Evolutionary conservation across 2,797 vertebrate genomes (phyloP).

Genomic region (Balearica regulorum): DNA sequence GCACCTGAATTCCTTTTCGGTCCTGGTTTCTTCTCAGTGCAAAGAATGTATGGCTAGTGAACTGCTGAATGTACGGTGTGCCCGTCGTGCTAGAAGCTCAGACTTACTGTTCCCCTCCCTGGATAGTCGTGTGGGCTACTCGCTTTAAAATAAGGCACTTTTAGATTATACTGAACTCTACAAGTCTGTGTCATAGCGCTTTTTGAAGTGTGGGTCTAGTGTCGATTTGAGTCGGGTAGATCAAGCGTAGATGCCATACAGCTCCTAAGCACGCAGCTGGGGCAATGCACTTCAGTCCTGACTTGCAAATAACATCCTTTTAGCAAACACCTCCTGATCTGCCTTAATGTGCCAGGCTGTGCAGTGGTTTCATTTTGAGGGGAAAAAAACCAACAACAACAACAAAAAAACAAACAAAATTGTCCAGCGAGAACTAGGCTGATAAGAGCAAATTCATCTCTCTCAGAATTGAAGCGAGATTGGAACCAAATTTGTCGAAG

Average conservation of each 20-base stretch:
- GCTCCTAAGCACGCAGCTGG: neutral
- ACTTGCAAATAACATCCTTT: neutral
- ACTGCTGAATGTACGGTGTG: constrained; percentile 22
- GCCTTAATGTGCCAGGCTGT: constrained; percentile 48
- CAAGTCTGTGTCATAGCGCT: neutral
- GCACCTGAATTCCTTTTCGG: neutral
- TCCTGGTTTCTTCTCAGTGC: constrained; percentile 24
- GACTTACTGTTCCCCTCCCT: neutral
- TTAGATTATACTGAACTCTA: neutral
- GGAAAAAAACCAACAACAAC: neutral
- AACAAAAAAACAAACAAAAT: too few relatives aligned
- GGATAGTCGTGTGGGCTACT: neutral
- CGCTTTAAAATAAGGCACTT: constrained; percentile 15
- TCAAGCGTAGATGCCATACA: neutral
- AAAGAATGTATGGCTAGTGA: constrained; percentile 24
- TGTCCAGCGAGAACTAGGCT: constrained; percentile 7
- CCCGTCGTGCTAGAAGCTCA: neutral
- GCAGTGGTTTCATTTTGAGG: neutral
- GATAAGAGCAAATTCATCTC: constrained; percentile 15
- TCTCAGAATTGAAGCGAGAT: neutral
- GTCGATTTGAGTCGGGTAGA: neutral
- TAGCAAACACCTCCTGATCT: constrained; percentile 28
- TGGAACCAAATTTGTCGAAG: neutral
- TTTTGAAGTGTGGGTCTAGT: neutral
- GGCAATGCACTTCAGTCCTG: neutral